These are phyloP conservation scores for Poeciliopsis paucimaculata DNA, from an alignment of 2,797 vertebrate genomes.

Conservation along the genomic window DNA sequence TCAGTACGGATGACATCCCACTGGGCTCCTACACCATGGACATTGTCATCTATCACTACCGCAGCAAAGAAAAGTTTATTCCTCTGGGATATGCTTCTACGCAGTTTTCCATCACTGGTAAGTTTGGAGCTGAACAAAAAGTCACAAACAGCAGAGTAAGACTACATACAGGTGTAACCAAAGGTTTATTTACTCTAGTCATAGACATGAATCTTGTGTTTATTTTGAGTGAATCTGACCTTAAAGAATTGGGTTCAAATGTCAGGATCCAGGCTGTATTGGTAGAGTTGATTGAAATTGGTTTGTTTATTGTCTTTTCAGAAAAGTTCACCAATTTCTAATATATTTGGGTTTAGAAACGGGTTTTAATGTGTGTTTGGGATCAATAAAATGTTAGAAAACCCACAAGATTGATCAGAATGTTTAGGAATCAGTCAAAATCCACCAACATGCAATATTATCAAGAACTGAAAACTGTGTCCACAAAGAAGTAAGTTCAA, in stretches of 20 bases:
- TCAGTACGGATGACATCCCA: slow-evolving; percentile 81
- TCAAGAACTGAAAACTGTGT: not conserved
- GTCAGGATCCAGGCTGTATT: not conserved
- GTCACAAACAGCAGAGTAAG: not conserved
- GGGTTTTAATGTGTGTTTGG: not conserved
- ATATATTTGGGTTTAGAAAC: not conserved
- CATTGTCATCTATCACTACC: slow-evolving; percentile 91
- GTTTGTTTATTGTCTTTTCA: not conserved
- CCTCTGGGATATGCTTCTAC: slow-evolving; percentile 87
- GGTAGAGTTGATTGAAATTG: not conserved
- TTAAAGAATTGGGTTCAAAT: not conserved
- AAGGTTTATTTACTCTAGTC: not conserved
- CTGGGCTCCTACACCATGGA: slow-evolving; percentile 91
- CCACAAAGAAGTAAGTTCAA: not conserved
- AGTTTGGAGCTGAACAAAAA: slow-evolving; percentile 21
- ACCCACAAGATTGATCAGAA: not conserved
- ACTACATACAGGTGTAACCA: not conserved
- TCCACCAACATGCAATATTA: not conserved
- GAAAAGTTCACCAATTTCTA: not conserved
- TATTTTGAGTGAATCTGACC: not conserved
- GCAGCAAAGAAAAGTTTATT: slow-evolving; percentile 89
- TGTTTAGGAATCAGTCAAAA: not conserved
- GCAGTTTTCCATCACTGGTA: slow-evolving; percentile 91
- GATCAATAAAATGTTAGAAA: not conserved
- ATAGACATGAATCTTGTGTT: not conserved